Evolutionary conservation across 2,113 vertebrate genomes (phyloP), one percentile per base, ranked within the genome.

Genomic region (Saguinus midas): DNA sequence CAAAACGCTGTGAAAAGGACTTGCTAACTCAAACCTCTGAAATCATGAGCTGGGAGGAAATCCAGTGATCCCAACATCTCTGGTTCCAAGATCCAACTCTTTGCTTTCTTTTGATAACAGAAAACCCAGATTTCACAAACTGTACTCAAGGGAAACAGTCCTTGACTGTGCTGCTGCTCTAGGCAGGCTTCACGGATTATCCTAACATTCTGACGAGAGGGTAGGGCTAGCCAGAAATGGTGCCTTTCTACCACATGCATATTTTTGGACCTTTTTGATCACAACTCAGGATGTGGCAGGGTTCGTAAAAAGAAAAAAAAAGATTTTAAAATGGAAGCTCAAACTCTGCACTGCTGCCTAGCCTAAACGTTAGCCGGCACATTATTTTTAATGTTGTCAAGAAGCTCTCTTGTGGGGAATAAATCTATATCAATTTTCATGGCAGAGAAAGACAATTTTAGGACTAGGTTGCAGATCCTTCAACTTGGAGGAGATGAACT

Each of bases 121-220:
- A 86, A 96, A 79, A 52, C 12, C 20, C 72, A 66, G 6, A 17
- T 55, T 50, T 76, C 55, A 87, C 35, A 27, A 64, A 61, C 76
- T 79, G 6, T 8, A 52, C 8, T 25, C 13, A 6, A 58, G 13
- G n/a, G 35, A 52, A 72, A 57, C 5, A 45, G 29, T 21, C 29
- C 57, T 90, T 11, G 61, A n/a, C 7, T 0, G 48, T 40, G 50
- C 35, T 23, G 1, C 3, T 2, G 13, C 16, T 21, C 1, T 5
- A 17, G 35, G 29, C 9, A 14, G n/a, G 5, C 7, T 45, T 45
- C 3, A 0, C 1, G 6, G 52, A 4, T 27, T 29, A 45, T 14
- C 35, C 40, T n/a, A 11, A 23, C 0, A 9, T 66, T n/a, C 50
- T 21, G n/a, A 58, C 29, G 3, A 18, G 58, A 72, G 45, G 21